phyloP scores from a whole-genome alignment of 2,888 invertebrate species.

The Chydorus sphaericus region DNA sequence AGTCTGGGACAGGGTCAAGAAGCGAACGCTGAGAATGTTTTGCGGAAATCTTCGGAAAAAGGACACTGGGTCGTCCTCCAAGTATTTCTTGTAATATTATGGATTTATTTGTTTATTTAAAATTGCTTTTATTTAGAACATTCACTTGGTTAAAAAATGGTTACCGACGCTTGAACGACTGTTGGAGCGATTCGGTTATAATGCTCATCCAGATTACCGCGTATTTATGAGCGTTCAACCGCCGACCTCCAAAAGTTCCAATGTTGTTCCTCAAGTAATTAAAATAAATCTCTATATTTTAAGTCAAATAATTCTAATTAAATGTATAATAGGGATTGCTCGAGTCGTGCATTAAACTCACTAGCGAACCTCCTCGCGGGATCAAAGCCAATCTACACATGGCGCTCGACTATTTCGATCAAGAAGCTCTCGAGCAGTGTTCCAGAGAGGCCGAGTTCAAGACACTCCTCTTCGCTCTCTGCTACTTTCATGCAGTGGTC shows the following conservation, averaged over 20 bases:
- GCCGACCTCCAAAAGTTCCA: constrained; percentile 66
- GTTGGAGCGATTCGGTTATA: constrained; percentile 65
- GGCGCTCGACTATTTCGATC: constrained; percentile 83
- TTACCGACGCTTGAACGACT: constrained; percentile 78
- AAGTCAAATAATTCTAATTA: background rate
- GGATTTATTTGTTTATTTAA: constrained; percentile 4
- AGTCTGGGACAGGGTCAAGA: constrained; percentile 90
- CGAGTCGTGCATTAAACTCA: constrained; percentile 91
- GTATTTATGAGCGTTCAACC: constrained; percentile 92
- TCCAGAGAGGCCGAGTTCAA: constrained; percentile 93
- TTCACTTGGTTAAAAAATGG: constrained; percentile 92
- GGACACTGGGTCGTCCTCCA: constrained; percentile 94
- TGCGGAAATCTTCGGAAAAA: constrained; percentile 66
- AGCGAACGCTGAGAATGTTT: constrained; percentile 80
- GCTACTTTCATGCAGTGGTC: constrained; percentile 93
- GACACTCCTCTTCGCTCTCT: constrained; percentile 78
- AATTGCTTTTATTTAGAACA: constrained; percentile 47
- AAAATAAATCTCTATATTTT: background rate
- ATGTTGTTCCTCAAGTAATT: constrained; percentile 73
- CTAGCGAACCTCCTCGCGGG: constrained; percentile 92
- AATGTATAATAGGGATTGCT: constrained; percentile 54
- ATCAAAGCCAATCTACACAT: constrained; percentile 95
- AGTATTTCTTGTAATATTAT: too few relatives aligned
- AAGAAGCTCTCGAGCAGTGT: constrained; percentile 89
- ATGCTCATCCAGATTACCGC: constrained; percentile 64